Percentiles rank a stretch among this genome's conserved stretches.
These are phyloP conservation scores for Apis florea DNA, from an alignment of 1,140 invertebrate species.

Conservation along the genomic window DNA sequence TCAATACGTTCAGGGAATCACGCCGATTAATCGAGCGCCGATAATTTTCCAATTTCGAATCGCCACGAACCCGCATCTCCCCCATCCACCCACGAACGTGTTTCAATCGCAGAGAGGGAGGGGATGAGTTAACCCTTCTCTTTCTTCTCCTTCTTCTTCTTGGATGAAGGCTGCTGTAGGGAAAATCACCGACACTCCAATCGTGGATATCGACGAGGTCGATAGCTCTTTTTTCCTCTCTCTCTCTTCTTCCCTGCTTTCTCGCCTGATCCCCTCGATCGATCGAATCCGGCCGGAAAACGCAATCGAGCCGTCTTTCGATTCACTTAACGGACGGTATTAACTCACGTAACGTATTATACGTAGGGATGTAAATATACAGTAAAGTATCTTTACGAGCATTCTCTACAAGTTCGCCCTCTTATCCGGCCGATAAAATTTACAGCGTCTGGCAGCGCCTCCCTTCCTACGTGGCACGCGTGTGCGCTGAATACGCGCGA, in stretches of 20 bases:
- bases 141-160: background rate
- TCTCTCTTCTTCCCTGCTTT: no score
- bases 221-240: conserved; percentile 26
- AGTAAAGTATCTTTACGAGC: conserved; percentile 73
- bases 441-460: conserved; percentile 67
- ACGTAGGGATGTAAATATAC: conserved; percentile 70
- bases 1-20: conserved; percentile 9
- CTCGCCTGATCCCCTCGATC: no score
- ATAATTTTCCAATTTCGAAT: conserved; percentile 45
- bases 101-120: no score
- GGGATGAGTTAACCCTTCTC: background rate
- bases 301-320: conserved; percentile 60
- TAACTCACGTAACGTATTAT: conserved; percentile 70
- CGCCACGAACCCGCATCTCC: background rate
- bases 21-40: conserved; percentile 35
- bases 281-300: conserved; percentile 12
- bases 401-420: conserved; percentile 71
- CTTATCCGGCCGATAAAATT: conserved; percentile 74
- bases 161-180: background rate
- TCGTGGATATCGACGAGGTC: conserved; percentile 37
- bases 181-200: conserved; percentile 23
- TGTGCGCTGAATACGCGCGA: background rate
- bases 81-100: no score
- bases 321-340: conserved; percentile 69
- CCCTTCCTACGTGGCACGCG: background rate